Conservation (phyloP, 2,797 vertebrate genomes). For the Numenius phaeopus region DNA sequence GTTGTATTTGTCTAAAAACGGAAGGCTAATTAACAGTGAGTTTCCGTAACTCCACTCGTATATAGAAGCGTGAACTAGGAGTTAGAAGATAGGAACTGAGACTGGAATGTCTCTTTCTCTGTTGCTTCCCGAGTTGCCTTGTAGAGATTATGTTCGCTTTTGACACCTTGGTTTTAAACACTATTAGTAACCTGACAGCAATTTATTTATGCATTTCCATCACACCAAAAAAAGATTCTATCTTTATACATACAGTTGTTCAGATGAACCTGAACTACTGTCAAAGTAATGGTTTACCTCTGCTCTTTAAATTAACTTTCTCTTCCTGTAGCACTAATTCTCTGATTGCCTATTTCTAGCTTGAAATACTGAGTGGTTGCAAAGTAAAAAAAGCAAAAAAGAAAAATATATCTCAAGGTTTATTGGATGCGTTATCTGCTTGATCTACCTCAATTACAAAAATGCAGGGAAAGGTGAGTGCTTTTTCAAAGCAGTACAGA, state of each 20-base stretch:
- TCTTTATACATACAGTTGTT: neutral
- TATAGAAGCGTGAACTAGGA: neutral
- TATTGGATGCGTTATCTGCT: neutral
- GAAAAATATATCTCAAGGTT: neutral
- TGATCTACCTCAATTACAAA: neutral
- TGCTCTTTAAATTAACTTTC: neutral
- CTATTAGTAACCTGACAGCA: neutral
- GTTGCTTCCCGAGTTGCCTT: neutral
- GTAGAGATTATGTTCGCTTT: neutral
- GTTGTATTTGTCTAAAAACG: neutral
- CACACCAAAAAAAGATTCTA: neutral
- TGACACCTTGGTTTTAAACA: neutral
- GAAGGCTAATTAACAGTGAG: neutral
- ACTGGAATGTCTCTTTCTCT: neutral
- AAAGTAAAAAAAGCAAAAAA: neutral
- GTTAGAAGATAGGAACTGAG: neutral
- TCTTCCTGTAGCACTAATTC: neutral
- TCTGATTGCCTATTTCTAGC: neutral
- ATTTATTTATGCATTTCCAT: neutral
- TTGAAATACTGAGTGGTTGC: neutral
- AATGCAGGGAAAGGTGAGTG: neutral
- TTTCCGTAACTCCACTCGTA: neutral
- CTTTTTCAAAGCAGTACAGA: neutral
- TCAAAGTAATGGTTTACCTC: neutral
- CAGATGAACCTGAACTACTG: neutral